Conservation (phyloP, 2,888 invertebrate genomes). For the Dasysyrphus albostriatus region DNA sequence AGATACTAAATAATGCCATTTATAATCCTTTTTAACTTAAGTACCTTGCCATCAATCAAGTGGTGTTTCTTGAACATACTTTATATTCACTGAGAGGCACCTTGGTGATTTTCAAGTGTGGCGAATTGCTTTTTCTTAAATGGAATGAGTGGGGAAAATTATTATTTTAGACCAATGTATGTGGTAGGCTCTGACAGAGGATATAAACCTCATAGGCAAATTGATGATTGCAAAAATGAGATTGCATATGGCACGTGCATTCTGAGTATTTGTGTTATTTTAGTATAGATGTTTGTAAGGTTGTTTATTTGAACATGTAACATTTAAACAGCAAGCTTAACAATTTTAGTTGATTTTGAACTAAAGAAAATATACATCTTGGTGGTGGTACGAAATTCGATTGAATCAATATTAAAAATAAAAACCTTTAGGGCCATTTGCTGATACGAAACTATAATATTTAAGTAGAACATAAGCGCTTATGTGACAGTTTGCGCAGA, state of each 20-base stretch:
- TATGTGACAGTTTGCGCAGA: too few species aligned
- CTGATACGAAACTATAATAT: too few species aligned
- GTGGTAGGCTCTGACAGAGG: constrained; percentile 31
- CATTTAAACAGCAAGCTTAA: not conserved
- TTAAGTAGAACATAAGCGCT: too few species aligned
- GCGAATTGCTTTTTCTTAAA: constrained; percentile 30
- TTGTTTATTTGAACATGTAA: not conserved
- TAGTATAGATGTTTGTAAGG: not conserved
- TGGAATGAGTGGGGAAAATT: constrained; percentile 31
- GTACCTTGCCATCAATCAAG: constrained; percentile 68
- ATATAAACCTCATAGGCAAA: constrained; percentile 21
- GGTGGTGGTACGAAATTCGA: not conserved
- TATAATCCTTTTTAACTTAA: constrained; percentile 71
- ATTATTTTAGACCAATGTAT: constrained; percentile 29
- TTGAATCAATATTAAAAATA: too few species aligned
- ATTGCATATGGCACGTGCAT: constrained; percentile 15
- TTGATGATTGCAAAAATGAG: constrained; percentile 11
- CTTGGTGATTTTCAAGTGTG: constrained; percentile 9
- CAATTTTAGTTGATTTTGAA: too few species aligned
- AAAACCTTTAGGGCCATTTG: too few species aligned
- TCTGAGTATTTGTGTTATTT: not conserved
- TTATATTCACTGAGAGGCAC: constrained; percentile 1
- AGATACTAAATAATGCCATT: constrained; percentile 70
- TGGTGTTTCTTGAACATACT: constrained; percentile 37
- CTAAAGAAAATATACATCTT: not conserved